phyloP scores from a whole-genome alignment of 2,797 vertebrate species.

The Sitta carolinensis region DNA sequence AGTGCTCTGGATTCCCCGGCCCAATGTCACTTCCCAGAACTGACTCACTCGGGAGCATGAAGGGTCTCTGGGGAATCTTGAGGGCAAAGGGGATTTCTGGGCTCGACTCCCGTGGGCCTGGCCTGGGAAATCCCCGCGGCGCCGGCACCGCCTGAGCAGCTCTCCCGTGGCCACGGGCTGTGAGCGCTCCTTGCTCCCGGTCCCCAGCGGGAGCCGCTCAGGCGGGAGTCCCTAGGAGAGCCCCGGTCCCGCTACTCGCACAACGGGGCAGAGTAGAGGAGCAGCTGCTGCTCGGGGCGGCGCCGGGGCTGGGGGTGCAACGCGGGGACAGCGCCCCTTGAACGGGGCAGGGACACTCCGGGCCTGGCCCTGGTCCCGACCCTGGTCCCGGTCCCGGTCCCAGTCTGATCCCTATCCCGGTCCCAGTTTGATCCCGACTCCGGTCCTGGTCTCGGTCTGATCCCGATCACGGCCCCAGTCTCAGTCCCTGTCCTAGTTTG shows the following conservation, averaged over 20 bases:
- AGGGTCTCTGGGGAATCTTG: background rate
- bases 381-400: too few species aligned
- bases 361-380: too few species aligned
- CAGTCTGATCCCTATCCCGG: too few species aligned
- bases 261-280: background rate
- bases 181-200: background rate
- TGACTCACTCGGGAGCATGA: background rate
- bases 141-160: background rate
- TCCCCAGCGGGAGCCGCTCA: background rate
- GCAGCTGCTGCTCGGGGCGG: background rate
- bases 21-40: background rate
- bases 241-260: too few species aligned
- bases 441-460: background rate
- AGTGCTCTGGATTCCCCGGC: background rate
- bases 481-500: background rate
- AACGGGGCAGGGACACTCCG: background rate
- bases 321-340: background rate
- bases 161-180: too few species aligned
- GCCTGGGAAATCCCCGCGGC: background rate
- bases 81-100: conserved; percentile 13
- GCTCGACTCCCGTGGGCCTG: background rate
- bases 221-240: fast-evolving
- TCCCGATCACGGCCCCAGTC: too few species aligned
- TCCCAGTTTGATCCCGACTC: too few species aligned
- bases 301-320: background rate